Evolutionary conservation across 2,888 invertebrate genomes (phyloP), one percentile per base, ranked within the genome.

Genomic region (Lasioglossum marginatum): DNA sequence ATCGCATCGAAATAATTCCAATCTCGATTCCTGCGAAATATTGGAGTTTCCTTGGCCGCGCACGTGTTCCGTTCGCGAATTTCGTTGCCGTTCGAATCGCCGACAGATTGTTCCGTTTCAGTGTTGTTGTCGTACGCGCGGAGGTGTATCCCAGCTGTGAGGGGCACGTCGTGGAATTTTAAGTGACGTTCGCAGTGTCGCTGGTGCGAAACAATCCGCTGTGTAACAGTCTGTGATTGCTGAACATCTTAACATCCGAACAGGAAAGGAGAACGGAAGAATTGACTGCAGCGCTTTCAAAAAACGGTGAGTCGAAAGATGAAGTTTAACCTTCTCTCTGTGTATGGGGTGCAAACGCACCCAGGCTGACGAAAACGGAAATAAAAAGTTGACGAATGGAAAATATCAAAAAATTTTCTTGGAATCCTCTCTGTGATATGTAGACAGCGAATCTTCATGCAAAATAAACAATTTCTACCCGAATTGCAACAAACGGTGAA

Each of bases 281-380:
- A 87, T 82, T 81, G 77, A 83, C 75, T 83, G 57, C 71, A 84
- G 72, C 84, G 81, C 77, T 79, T 87, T 82, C 78, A 79, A 87
- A 83, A 88, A 90, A 86, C 88, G 89, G 90, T 90, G 86, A 90
- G 90, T 90, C 87, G 76, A 87, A 85, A 78, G 84, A 89, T 87
- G 82, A 90, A 90, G 87, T 87, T 90, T 88, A 87, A 90, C 14
- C 43, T 43, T 14, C 43, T 43, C 43, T 43, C 43, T 43, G 4
- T 43, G 43, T 43, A 43, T 14, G 43, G 14, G 14, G 43, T 4
- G 14, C 43, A 4, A 14, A 43, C 0, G 14, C 43, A 43, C 0
- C 43, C 43, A 43, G 43, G 12, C 43, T 14, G 43, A 2, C 12
- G 4, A 43, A 43, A 43, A 43, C 43, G 40, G 6, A 37, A 37